These are phyloP conservation scores for Bergia sp. DNA, from an alignment of 92 coral and sea anemone genomes.

Conservation along the genomic window DNA sequence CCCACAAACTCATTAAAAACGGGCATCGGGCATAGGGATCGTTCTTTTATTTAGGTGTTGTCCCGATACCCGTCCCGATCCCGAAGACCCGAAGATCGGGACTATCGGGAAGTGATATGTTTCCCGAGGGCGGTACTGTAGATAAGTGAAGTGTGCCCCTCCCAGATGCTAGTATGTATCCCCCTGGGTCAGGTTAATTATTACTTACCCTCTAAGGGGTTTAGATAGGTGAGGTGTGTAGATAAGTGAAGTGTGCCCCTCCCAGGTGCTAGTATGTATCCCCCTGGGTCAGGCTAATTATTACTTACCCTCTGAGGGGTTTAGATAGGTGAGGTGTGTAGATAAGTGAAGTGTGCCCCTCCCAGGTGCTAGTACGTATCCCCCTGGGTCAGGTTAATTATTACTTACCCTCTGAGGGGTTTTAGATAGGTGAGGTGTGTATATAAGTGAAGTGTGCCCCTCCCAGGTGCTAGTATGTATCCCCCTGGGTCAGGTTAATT, in stretches of 20 bases:
- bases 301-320: constrained; percentile 93
- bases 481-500: neutral
- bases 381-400: neutral
- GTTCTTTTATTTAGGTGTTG: too few species aligned
- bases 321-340: constrained; percentile 73
- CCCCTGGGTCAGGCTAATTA: neutral
- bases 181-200: neutral
- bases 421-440: too few species aligned
- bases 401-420: constrained; percentile 55
- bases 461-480: constrained; percentile 53
- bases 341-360: constrained; percentile 57
- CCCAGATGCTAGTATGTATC: constrained; percentile 51
- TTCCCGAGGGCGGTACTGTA: constrained; percentile 1
- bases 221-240: neutral
- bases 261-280: constrained; percentile 52
- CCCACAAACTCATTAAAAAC: too few species aligned
- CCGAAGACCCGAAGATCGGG: too few species aligned
- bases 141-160: constrained; percentile 63
- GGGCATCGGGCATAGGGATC: too few species aligned
- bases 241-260: neutral
- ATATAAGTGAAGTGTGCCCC: constrained; percentile 75
- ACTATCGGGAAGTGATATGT: too few species aligned
- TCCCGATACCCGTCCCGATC: too few species aligned
- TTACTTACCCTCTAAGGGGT: neutral
- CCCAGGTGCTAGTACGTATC: neutral